These are phyloP conservation scores for Pristionchus mayeri DNA, from an alignment of 2,888 invertebrate species.

Conservation along the genomic window DNA sequence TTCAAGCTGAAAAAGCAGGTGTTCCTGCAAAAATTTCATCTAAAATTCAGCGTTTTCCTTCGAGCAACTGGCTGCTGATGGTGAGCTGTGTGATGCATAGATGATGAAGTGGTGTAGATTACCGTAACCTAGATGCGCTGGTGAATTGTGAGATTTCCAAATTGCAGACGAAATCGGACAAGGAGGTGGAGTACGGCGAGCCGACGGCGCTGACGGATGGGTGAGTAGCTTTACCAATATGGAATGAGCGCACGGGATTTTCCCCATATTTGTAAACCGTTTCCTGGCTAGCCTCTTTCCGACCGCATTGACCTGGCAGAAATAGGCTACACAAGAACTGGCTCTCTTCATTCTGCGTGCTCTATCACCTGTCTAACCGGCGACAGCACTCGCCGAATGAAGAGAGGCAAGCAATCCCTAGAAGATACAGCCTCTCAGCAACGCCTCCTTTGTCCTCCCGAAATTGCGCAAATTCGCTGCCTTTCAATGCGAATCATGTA, in stretches of 20 bases:
- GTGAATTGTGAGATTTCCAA: background rate
- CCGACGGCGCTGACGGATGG: background rate
- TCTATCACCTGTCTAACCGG: background rate
- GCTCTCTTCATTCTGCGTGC: background rate
- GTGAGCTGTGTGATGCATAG: background rate
- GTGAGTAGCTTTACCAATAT: background rate
- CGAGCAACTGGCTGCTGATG: too few relatives aligned
- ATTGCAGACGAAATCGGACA: slow-evolving; percentile 60
- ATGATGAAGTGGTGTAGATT: too few relatives aligned
- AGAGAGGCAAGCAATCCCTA: background rate
- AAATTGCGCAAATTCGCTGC: slow-evolving; percentile 30
- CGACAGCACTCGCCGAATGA: background rate
- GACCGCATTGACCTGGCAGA: too few relatives aligned
- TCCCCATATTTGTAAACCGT: background rate
- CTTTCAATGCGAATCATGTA: background rate
- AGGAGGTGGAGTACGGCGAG: slow-evolving; percentile 61
- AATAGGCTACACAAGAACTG: too few relatives aligned
- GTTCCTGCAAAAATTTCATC: too few relatives aligned
- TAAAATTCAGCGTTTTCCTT: too few relatives aligned
- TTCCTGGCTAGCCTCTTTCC: too few relatives aligned
- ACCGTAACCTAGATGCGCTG: too few relatives aligned
- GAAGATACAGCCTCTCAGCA: background rate
- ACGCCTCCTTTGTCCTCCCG: slow-evolving; percentile 5
- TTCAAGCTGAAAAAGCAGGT: too few relatives aligned
- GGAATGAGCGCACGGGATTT: background rate